Percentiles rank a stretch among this genome's conserved stretches.
Evolutionary conservation across 2,888 invertebrate genomes (phyloP).

Genomic region (Danaus chrysippus): DNA sequence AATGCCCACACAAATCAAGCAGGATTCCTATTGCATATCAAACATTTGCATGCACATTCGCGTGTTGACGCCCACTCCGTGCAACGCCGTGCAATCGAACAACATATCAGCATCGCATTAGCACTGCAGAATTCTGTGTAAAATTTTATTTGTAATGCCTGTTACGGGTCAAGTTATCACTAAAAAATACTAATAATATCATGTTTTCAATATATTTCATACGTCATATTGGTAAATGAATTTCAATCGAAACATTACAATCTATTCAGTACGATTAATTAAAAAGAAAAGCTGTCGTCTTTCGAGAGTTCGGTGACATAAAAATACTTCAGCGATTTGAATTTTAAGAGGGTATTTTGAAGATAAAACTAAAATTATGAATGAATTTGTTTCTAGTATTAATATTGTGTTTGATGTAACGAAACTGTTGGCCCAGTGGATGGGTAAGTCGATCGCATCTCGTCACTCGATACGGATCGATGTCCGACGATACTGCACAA

Average conservation of each 20-base stretch:
- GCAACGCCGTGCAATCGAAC: conserved; percentile 59
- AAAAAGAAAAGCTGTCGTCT: no score
- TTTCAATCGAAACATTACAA: no score
- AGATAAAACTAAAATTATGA: no score
- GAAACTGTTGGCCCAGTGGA: conserved; percentile 47
- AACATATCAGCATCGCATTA: conserved; percentile 68
- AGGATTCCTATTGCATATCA: conserved; percentile 63
- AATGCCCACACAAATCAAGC: conserved; percentile 74
- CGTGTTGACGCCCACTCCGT: conserved; percentile 68
- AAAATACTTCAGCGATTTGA: no score
- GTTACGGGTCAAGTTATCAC: background rate
- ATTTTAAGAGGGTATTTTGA: no score
- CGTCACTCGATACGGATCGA: conserved; percentile 61
- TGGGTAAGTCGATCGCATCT: conserved; percentile 66
- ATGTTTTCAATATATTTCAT: no score
- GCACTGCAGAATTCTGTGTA: conserved; percentile 37
- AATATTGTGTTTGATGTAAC: conserved; percentile 13
- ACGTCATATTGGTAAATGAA: no score
- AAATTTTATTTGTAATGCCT: conserved; percentile 12
- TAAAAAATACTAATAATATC: background rate
- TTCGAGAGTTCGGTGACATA: no score
- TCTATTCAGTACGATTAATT: no score
- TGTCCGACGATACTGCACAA: conserved; percentile 69
- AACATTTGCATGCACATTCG: conserved; percentile 69
- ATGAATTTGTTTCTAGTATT: no score